Evolutionary conservation across 1,140 invertebrate genomes (phyloP).

Genomic region (Hesperophylax magnus): DNA sequence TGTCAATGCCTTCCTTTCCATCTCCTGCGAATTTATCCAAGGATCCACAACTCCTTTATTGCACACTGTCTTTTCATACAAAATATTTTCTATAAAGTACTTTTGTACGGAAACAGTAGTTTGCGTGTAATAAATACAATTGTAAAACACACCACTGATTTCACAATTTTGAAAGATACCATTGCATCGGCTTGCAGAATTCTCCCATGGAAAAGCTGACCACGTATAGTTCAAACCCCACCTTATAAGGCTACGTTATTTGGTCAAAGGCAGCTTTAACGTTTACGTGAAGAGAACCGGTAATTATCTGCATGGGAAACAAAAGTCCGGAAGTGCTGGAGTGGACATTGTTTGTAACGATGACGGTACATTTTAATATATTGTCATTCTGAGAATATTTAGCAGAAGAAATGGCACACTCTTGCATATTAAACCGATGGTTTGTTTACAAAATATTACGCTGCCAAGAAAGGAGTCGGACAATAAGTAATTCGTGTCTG

Average conservation of each 20-base stretch:
- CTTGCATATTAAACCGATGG: not conserved
- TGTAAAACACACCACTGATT: too few species aligned
- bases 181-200: too few species aligned
- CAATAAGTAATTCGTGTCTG: too few species aligned
- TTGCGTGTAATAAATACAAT: too few species aligned
- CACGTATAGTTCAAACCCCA: not conserved
- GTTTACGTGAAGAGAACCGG: conserved; percentile 33
- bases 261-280: not conserved
- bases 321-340: conserved; percentile 21
- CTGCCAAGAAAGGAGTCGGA: not conserved
- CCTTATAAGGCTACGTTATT: conserved; percentile 3
- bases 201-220: not conserved
- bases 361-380: not conserved
- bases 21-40: too few species aligned
- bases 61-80: too few species aligned
- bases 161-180: too few species aligned
- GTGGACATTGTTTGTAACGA: not conserved
- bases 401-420: not conserved
- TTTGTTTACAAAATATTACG: conserved; percentile 15
- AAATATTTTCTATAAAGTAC: too few species aligned
- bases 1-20: too few species aligned
- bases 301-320: conserved; percentile 34
- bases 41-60: too few species aligned
- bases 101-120: too few species aligned
- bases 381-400: conserved; percentile 10